Evolutionary conservation across 2,113 vertebrate genomes (phyloP).

Genomic region (Mobula hypostoma): DNA sequence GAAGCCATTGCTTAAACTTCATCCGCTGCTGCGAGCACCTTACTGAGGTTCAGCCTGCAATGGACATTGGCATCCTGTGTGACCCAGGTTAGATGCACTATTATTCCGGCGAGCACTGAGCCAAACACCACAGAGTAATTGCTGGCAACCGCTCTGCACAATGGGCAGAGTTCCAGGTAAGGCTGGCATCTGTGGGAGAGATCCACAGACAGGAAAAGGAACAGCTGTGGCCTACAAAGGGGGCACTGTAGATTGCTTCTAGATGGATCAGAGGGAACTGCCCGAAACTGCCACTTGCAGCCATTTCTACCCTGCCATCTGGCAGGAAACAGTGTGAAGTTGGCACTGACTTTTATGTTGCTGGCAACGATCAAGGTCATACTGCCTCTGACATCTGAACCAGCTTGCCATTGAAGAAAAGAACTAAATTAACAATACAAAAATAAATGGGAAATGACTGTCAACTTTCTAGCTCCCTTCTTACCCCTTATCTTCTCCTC

Average conservation of each 20-base stretch:
- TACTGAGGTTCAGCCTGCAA: not conserved
- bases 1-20: not conserved
- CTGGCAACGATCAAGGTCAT: slow-evolving; percentile 18
- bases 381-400: not conserved
- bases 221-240: not conserved
- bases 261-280: slow-evolving; percentile 7
- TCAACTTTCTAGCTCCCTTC: not conserved
- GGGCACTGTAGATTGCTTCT: not conserved
- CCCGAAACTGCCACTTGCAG: not conserved
- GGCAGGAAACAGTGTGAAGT: slow-evolving; percentile 4
- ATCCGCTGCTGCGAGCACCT: not conserved
- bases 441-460: slow-evolving; percentile 7
- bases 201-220: not conserved
- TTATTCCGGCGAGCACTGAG: not conserved
- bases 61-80: not conserved
- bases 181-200: not conserved
- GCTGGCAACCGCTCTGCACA: not conserved
- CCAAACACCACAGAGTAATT: not conserved
- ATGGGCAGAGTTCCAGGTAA: not conserved
- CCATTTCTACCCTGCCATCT: slow-evolving; percentile 19
- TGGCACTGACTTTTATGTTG: not conserved
- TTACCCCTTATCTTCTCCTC: too few relatives aligned
- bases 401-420: not conserved
- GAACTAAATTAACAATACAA: not conserved
- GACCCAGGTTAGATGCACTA: not conserved